Percentiles rank a stretch among this genome's conserved stretches.
These are phyloP conservation scores for Aphelenchoides avenae DNA, from an alignment of 1,140 invertebrate species.

Conservation along the genomic window DNA sequence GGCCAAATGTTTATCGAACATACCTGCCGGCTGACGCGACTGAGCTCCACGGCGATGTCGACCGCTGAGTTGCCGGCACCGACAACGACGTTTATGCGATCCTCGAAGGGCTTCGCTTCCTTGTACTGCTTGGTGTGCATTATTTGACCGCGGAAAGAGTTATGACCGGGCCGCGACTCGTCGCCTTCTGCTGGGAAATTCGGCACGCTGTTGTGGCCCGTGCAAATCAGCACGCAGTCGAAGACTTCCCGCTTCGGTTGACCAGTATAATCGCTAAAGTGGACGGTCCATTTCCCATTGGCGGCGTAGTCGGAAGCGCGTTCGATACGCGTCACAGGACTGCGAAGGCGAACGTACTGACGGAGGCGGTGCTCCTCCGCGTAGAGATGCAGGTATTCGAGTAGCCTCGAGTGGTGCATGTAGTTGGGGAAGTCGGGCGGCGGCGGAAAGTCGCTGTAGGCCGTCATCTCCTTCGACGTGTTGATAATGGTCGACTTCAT, in stretches of 20 bases:
- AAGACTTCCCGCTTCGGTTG: constrained; percentile 52
- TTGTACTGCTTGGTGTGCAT: constrained; percentile 61
- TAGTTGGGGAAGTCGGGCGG: constrained; percentile 60
- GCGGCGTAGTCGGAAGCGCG: constrained; percentile 10
- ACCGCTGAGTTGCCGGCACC: constrained; percentile 65
- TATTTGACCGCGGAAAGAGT: constrained; percentile 61
- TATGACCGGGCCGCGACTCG: too few relatives aligned
- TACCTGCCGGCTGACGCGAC: constrained; percentile 61
- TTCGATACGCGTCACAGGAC: constrained; percentile 7
- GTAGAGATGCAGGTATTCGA: constrained; percentile 53
- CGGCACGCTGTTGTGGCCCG: constrained; percentile 59
- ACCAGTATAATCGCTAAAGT: constrained; percentile 31
- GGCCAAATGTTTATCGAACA: too few relatives aligned
- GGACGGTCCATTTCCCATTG: constrained; percentile 44
- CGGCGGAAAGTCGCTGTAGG: constrained; percentile 63
- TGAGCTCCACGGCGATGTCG: constrained; percentile 64
- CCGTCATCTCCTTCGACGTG: constrained; percentile 63
- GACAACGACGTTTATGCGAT: constrained; percentile 28
- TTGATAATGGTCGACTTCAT: constrained; percentile 62
- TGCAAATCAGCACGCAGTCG: constrained; percentile 55
- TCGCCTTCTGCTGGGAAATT: constrained; percentile 44
- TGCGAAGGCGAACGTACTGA: constrained; percentile 47
- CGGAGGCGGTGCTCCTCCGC: constrained; percentile 57
- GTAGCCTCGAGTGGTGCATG: too few relatives aligned
- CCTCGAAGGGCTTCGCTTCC: constrained; percentile 54